Conservation (phyloP, 2,797 vertebrate genomes). For the Rhynchotus rufescens region DNA sequence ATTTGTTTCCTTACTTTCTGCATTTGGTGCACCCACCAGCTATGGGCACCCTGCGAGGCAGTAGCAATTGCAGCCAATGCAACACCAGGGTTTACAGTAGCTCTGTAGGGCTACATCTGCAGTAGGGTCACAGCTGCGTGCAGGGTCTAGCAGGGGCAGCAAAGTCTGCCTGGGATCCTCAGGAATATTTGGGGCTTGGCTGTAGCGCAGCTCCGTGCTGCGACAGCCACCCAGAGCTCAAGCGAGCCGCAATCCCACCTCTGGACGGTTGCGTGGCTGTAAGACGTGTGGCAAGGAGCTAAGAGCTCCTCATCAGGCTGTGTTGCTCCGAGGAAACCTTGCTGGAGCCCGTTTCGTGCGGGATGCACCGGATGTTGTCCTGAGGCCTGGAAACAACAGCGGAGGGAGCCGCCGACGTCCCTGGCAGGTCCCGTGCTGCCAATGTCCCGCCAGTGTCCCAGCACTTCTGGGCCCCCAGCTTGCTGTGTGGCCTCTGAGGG, state of each 20-base stretch:
- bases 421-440: background rate
- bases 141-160: background rate
- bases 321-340: background rate
- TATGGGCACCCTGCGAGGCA: background rate
- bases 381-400: background rate
- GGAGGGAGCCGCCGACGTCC: background rate
- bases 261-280: background rate
- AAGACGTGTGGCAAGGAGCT: background rate
- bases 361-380: background rate
- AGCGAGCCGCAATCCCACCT: background rate
- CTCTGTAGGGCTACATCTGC: background rate
- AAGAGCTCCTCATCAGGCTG: fast-evolving
- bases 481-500: background rate
- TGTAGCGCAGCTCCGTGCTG: background rate
- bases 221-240: background rate
- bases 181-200: background rate
- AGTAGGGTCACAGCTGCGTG: background rate
- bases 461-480: background rate
- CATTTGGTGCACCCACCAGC: background rate
- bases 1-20: background rate
- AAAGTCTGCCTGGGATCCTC: background rate
- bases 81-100: background rate
- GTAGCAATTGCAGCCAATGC: background rate
- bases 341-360: background rate
- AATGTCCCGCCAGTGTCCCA: no score